Evolutionary conservation across 2,113 vertebrate species (phyloP).

Genomic region (Verasper variegatus): DNA sequence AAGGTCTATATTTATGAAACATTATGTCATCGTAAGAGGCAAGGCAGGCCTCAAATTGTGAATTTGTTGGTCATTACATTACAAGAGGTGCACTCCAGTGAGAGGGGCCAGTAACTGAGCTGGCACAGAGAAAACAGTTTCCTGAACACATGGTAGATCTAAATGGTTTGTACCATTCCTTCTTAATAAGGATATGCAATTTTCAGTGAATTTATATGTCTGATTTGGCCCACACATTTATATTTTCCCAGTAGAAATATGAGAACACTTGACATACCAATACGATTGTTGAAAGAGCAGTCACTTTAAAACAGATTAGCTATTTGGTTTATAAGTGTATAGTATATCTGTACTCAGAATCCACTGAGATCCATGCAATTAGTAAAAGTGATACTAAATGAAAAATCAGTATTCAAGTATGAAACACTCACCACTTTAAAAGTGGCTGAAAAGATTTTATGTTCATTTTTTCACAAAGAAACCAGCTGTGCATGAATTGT

Average conservation of each 20-base stretch:
- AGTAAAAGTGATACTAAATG: conserved; percentile 25
- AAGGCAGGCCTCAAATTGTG: conserved; percentile 10
- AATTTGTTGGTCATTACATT: conserved; percentile 17
- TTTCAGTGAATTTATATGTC: not conserved
- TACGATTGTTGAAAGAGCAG: conserved; percentile 9
- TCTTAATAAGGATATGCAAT: not conserved
- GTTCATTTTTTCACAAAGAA: not conserved
- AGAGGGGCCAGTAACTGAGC: conserved; percentile 16
- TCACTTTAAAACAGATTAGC: conserved; percentile 2
- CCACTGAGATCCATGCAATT: not conserved
- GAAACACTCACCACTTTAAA: not conserved
- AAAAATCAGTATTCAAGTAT: conserved; percentile 6
- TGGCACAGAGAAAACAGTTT: conserved; percentile 14
- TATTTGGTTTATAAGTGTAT: not conserved
- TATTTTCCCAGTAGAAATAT: conserved; percentile 12
- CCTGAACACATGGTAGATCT: conserved; percentile 31
- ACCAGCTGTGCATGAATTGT: too few species aligned
- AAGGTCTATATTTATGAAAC: conserved; percentile 17
- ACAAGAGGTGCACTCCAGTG: not conserved
- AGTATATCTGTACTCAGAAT: conserved; percentile 2
- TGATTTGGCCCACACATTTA: not conserved
- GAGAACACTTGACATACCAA: not conserved
- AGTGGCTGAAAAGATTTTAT: too few species aligned
- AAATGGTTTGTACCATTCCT: conserved; percentile 20
- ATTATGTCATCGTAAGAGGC: conserved; percentile 1